Base-by-base conservation (phyloP, 2,113 vertebrate genomes). In the Onychostoma macrolepis region DNA sequence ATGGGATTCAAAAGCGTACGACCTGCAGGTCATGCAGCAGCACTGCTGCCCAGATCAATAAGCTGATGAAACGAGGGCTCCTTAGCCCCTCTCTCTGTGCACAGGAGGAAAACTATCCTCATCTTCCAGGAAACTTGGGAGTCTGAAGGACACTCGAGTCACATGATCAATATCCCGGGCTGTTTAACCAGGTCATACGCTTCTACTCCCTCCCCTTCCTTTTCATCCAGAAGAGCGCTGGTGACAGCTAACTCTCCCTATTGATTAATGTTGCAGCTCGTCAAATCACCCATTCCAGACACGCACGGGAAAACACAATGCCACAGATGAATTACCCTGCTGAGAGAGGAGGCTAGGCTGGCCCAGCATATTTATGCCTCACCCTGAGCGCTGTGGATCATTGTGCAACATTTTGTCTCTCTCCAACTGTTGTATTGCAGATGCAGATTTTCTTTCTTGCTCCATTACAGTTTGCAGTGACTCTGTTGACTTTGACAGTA, bases 111-210 rank as follows among this genome's bases (percentile, higher is more conserved):
- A 81, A 33, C 80, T 72, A 33, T 86, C 75, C 63, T 84, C 84
- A 84, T 78, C 80, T 84, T 77, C 41, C 71, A 78, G 76, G 80
- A 88, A 84, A 72, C 78, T 50, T 80, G 83, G 79, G 26, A 87
- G 58, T n/a, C 80, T 89, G 90, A 94, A 93, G 91, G 92, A 86
- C 89, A 72, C 61, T 81, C 48, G 79, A 87, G 84, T 87, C 61
- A 65, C 38, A 75, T 90, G 90, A 93, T 92, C 87, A 88, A 93
- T 91, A 89, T 72, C 87, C 38, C 19, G 2, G 85, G 85, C 82
- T 88, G 74, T 88, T 88, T 87, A 86, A 91, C 84, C 88, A 76
- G 50, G 53, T 89, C 83, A 91, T 75, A 41, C 58, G 67, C 83
- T 83, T 53, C 61, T 17, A 56, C 43, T 17, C 56, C 74, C 86